Conservation (phyloP, 2,797 vertebrate genomes). For the Setipinna tenuifilis region DNA sequence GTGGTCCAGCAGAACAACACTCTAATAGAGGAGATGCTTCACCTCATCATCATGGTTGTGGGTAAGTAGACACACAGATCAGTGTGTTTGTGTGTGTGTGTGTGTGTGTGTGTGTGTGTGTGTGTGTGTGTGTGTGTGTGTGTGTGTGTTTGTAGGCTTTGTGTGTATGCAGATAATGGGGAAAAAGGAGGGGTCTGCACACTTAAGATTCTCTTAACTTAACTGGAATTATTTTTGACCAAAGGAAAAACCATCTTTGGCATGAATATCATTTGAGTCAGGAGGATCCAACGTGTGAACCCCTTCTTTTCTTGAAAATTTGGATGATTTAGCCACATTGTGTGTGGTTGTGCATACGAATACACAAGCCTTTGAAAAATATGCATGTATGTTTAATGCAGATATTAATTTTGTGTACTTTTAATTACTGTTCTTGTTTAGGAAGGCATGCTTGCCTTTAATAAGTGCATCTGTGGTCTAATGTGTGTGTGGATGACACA, state of each 20-base stretch:
- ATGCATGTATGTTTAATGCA: too few species aligned
- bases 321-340: too few species aligned
- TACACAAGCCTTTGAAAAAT: too few species aligned
- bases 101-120: background rate
- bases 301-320: too few species aligned
- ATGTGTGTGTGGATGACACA: background rate
- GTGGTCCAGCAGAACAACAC: conserved; percentile 95
- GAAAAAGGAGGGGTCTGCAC: too few species aligned
- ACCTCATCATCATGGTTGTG: conserved; percentile 94
- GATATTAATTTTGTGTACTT: background rate
- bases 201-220: too few species aligned
- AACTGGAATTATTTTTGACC: too few species aligned
- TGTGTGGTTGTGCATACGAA: too few species aligned
- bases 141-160: background rate
- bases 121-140: background rate
- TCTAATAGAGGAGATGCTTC: conserved; percentile 95
- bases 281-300: too few species aligned
- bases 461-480: background rate
- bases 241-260: too few species aligned
- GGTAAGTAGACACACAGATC: conserved; percentile 79
- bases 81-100: background rate
- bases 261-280: too few species aligned
- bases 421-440: background rate
- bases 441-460: background rate
- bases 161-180: background rate